Evolutionary conservation across 1,140 invertebrate genomes (phyloP).

Genomic region (Euschistus heros): DNA sequence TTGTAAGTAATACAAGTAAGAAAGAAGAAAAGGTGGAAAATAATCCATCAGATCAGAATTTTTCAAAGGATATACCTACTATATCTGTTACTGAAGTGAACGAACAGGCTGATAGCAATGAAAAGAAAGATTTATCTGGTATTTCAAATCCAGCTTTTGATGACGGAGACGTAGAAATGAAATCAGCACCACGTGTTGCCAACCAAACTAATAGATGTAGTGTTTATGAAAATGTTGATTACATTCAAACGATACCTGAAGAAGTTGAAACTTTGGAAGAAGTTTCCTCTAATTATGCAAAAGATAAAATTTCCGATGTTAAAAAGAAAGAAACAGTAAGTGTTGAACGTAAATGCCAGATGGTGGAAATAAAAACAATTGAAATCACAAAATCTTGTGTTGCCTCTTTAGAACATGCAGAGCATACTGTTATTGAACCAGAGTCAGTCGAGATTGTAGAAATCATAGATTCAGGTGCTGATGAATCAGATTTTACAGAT

Average conservation of each 20-base stretch:
- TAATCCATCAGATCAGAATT: not conserved
- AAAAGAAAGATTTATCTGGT: conserved; percentile 31
- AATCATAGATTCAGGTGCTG: conserved; percentile 42
- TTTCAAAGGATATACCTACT: conserved; percentile 24
- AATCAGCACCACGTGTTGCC: not conserved
- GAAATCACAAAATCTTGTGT: conserved; percentile 43
- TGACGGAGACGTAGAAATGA: conserved; percentile 25
- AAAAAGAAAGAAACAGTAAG: conserved; percentile 31
- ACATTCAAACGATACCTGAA: conserved; percentile 27
- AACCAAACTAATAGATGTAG: conserved; percentile 26
- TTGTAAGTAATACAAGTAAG: conserved; percentile 4
- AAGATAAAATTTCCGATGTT: conserved; percentile 52
- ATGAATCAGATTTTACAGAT: conserved; percentile 44
- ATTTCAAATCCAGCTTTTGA: conserved; percentile 38
- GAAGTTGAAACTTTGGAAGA: conserved; percentile 33
- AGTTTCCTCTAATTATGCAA: conserved; percentile 49
- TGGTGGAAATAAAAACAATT: conserved; percentile 47
- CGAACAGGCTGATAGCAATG: conserved; percentile 16
- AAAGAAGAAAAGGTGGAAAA: conserved; percentile 5
- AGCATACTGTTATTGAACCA: conserved; percentile 35
- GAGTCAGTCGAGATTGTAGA: conserved; percentile 44
- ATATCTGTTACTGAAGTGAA: conserved; percentile 27
- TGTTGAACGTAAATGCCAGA: conserved; percentile 33
- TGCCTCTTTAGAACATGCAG: conserved; percentile 37
- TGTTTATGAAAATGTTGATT: conserved; percentile 31